phyloP scores from a whole-genome alignment of 2,888 invertebrate genomes.

The Lamproptera curius region DNA sequence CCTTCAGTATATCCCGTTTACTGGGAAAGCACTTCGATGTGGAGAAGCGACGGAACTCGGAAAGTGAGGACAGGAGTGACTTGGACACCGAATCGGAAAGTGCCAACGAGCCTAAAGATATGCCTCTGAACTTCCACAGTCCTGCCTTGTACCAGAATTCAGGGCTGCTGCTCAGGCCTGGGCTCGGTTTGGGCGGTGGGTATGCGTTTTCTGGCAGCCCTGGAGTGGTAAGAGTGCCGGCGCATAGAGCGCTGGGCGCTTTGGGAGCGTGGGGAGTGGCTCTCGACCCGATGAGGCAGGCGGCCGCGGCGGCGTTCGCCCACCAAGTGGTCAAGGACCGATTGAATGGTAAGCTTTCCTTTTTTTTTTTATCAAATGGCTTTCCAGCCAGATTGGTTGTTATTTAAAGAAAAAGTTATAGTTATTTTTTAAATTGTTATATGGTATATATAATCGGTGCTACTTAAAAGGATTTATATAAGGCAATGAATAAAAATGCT shows the following conservation, averaged over 20 bases:
- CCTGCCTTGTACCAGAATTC: conserved; percentile 62
- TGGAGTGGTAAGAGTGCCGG: conserved; percentile 89
- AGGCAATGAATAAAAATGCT: no score
- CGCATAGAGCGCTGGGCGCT: conserved; percentile 81
- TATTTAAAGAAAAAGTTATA: no score
- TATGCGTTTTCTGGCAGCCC: conserved; percentile 81
- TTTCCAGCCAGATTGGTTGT: no score
- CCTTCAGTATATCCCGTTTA: conserved; percentile 90
- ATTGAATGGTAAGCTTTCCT: conserved; percentile 83
- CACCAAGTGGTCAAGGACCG: conserved; percentile 91
- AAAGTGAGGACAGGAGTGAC: conserved; percentile 72
- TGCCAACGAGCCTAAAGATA: conserved; percentile 65
- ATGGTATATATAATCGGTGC: no score
- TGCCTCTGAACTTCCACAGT: conserved; percentile 66
- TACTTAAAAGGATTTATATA: no score
- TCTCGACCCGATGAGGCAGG: conserved; percentile 81
- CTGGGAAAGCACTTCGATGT: conserved; percentile 86
- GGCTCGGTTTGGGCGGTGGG: conserved; percentile 69
- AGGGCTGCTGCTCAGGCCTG: conserved; percentile 61
- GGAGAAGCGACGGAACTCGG: conserved; percentile 71
- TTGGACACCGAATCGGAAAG: conserved; percentile 73
- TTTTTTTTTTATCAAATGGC: conserved; percentile 2
- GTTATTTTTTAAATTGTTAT: no score
- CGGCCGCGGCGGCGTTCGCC: conserved; percentile 85
- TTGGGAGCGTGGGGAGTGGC: conserved; percentile 78